Base-by-base conservation (phyloP, 2,888 invertebrate species). In the Sepiola atlantica region DNA sequence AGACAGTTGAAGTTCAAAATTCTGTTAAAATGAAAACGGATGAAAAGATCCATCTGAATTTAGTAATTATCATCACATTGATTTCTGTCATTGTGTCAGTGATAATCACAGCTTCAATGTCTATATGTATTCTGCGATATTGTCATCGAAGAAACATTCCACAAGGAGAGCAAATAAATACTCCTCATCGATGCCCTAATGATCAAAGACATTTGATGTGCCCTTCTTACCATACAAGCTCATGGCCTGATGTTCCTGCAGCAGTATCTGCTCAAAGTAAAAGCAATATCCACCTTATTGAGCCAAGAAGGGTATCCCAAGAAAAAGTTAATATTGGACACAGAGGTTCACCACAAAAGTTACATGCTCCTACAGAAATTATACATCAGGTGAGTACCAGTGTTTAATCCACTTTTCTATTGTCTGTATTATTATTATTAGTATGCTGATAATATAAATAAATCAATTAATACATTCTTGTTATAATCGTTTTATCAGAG, bases 11-110 rank as follows among this genome's bases (percentile, higher is more conserved):
- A 77, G 77, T 77, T n/a, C 61, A 24, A 61, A 77, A 77, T 77
- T 14, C 77, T 77, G n/a, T 77, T 32, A n/a, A 77, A 77, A 77
- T 77, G 32, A 77, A 77, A 77, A 16, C 77, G 16, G 77, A 77
- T 77, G 77, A 77, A 77, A 77, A 77, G 77, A 77, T 77, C n/a
- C 77, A 77, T 32, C 77, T 77, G 1, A 77, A 77, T 77, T 77
- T 77, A n/a, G 77, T 77, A 77, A 77, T 77, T n/a, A 77, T 77
- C 77, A 77, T 77, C 77, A 77, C 77, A 18, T 21, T 77, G 77
- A 77, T 77, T 77, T 77, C 77, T 77, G 77, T 77, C n/a, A 77
- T 32, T 77, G 77, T 77, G n/a, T 77, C 77, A n/a, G 77, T 77
- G 77, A 77, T 77, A 77, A 77, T 77, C 0, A 77, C 77, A 77